Conservation (phyloP, 2,888 invertebrate species). For the Cantharis rustica region DNA sequence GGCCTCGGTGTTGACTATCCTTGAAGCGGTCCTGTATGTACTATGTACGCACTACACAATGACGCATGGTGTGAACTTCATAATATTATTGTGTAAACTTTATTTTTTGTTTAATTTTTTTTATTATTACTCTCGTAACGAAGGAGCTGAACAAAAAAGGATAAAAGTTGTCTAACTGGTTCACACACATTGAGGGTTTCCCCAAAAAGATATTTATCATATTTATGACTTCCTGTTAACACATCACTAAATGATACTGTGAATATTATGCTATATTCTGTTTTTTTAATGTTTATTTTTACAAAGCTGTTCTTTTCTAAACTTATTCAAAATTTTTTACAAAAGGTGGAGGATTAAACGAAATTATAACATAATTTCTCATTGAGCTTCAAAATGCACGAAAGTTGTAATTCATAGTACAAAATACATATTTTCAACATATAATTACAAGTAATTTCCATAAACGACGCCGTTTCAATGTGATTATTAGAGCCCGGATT, state of each 20-base stretch:
- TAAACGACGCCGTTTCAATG: too few species aligned
- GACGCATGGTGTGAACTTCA: neutral
- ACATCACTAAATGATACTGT: neutral
- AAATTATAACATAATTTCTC: neutral
- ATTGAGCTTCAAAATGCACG: neutral
- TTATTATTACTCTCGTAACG: neutral
- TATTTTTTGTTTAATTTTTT: too few species aligned
- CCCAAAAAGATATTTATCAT: neutral
- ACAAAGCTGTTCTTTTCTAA: neutral
- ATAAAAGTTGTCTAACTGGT: neutral
- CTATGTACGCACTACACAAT: too few species aligned
- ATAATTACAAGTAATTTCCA: neutral
- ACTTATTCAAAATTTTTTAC: neutral
- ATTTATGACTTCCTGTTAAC: neutral
- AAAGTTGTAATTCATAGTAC: neutral
- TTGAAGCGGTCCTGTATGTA: too few species aligned
- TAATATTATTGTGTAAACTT: too few species aligned
- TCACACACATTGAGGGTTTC: neutral
- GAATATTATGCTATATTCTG: neutral
- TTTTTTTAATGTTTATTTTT: neutral
- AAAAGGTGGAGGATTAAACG: neutral
- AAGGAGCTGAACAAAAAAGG: neutral
- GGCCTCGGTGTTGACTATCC: too few species aligned
- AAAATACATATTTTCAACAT: neutral
- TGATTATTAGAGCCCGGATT: too few species aligned